Evolutionary conservation across 1,140 invertebrate genomes (phyloP).

Genomic region (Diachasmimorpha longicaudata): DNA sequence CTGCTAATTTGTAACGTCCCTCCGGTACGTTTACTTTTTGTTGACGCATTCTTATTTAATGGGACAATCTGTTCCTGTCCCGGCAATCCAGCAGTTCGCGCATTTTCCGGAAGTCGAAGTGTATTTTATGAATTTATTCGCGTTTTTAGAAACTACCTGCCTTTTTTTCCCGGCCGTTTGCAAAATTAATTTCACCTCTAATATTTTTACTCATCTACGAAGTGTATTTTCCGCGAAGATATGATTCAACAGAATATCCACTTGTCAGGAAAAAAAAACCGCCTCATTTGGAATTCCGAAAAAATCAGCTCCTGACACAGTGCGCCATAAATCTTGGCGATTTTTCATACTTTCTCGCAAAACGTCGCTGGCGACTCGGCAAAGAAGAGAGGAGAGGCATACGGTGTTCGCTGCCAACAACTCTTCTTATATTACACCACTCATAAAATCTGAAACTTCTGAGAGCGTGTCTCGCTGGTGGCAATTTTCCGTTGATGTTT

Average conservation of each 20-base stretch:
- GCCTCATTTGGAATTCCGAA: background rate
- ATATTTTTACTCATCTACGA: background rate
- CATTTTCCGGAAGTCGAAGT: too few species aligned
- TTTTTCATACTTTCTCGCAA: conserved; percentile 2
- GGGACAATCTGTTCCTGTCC: background rate
- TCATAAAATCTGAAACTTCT: background rate
- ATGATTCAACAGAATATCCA: conserved; percentile 31
- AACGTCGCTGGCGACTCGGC: background rate
- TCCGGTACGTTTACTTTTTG: conserved; percentile 25
- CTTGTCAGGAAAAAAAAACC: conserved; percentile 14
- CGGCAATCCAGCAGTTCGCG: too few species aligned
- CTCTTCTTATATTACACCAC: background rate
- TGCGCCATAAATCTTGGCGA: background rate
- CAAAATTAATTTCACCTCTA: too few species aligned
- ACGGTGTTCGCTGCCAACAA: background rate
- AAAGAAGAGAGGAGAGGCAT: background rate
- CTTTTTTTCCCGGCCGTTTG: too few species aligned
- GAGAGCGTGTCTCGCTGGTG: background rate
- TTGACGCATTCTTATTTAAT: background rate
- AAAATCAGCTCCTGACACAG: background rate
- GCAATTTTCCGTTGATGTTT: conserved; percentile 1
- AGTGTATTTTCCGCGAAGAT: conserved; percentile 4
- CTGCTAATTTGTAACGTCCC: conserved; percentile 51
- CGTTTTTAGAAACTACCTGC: too few species aligned
- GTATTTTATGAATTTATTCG: too few species aligned